Base-by-base conservation (phyloP, 2,888 invertebrate species). In the Pheosia gnoma region DNA sequence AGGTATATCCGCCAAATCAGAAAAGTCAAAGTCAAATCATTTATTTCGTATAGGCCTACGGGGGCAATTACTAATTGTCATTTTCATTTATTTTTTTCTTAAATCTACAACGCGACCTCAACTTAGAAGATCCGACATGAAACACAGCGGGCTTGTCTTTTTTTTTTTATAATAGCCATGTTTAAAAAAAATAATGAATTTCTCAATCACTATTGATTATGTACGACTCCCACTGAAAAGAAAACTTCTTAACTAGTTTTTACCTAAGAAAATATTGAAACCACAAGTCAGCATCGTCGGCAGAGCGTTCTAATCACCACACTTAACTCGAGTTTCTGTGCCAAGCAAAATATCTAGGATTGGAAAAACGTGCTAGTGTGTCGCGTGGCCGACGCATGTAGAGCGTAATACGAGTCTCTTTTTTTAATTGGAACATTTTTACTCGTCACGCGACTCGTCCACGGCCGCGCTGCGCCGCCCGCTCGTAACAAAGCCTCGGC, bases 341-440 rank as follows among this genome's bases (percentile, higher is more conserved):
- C 72, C 68, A 75, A 54, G 38, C 10, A 25, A 25, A 25, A 25
- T 11, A 38, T 54, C 53, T 74, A 72, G 69, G 79, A 80, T 84
- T 80, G 80, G 72, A 81, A 81, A 80, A 83, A 85, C 77, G 75
- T 79, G 78, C 68, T 69, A 81, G 80, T 82, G 81, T 83, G 85
- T 87, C 87, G 86, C 86, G 86, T 88, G 87, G 81, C 79, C 67
- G 73, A 74, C 76, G 77, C 82, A 87, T 86, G 80, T 84, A 73
- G 80, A 83, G 79, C 84, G 82, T 84, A 83, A 81, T 88, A 77
- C 75, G 80, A 81, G 79, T 77, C 82, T 81, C 74, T 74, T 81
- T 84, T 85, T 84, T 85, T 85, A 89, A 88, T 89, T 86, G 84
- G 83, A 74, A 81, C 84, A 82, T 79, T 86, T 87, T 85, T 85